Percentiles rank a stretch among this genome's conserved stretches.
These are phyloP conservation scores for Brienomyrus longianalis DNA, from an alignment of 2,113 vertebrate genomes.

Conservation along the genomic window DNA sequence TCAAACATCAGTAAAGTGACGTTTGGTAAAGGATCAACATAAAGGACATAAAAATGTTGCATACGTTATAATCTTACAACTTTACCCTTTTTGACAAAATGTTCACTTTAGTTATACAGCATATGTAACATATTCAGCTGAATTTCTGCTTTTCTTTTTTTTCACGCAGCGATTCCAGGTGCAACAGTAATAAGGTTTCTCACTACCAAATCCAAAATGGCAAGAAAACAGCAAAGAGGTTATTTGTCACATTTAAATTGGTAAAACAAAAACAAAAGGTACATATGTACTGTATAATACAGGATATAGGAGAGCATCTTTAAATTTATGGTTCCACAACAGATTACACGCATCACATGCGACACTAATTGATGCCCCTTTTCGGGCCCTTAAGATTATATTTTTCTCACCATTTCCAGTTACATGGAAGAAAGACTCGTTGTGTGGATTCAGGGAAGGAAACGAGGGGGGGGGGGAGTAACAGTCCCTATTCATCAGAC, in stretches of 20 bases:
- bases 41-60: not conserved
- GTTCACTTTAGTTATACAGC: not conserved
- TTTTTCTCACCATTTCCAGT: not conserved
- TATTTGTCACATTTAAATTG: slow-evolving; percentile 21
- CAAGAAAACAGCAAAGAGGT: slow-evolving; percentile 12
- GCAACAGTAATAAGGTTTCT: not conserved
- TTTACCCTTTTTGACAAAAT: slow-evolving; percentile 8
- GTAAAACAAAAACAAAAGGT: not conserved
- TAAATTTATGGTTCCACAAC: slow-evolving; percentile 33
- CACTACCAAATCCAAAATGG: not conserved
- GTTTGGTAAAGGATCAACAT: not conserved
- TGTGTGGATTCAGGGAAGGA: not conserved
- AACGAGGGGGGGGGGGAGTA: not conserved
- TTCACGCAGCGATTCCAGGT: not conserved
- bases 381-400: not conserved
- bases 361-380: slow-evolving; percentile 23
- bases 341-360: slow-evolving; percentile 42
- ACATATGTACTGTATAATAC: slow-evolving; percentile 11
- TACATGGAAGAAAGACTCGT: not conserved
- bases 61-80: not conserved
- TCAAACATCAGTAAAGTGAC: slow-evolving; percentile 1
- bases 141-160: not conserved
- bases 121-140: slow-evolving; percentile 3
- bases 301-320: slow-evolving; percentile 7
- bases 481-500: slow-evolving; percentile 14